Percentiles rank a stretch among this genome's conserved stretches.
phyloP scores from a whole-genome alignment of 2,888 invertebrate genomes.

The Coecobrya sp. region DNA sequence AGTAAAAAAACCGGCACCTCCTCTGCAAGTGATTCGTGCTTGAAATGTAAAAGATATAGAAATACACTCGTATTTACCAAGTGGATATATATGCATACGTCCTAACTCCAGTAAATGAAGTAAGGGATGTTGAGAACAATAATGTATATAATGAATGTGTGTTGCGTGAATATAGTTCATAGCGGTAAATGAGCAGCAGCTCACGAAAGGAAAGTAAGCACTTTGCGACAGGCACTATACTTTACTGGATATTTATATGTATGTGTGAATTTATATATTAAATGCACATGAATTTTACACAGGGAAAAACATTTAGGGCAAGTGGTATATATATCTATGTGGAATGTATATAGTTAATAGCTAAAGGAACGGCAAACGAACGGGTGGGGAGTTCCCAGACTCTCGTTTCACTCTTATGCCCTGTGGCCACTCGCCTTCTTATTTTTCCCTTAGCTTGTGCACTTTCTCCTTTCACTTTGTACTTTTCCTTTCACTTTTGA shows the following conservation, averaged over 20 bases:
- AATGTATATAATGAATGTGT: conserved; percentile 44
- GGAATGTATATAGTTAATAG: neutral
- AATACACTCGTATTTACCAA: neutral
- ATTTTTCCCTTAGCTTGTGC: conserved; percentile 70
- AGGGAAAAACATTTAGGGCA: neutral
- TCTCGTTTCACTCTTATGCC: conserved; percentile 69
- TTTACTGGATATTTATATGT: neutral
- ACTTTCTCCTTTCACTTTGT: conserved; percentile 70
- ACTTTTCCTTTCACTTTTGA: conserved; percentile 70
- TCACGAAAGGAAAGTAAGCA: conserved; percentile 38
- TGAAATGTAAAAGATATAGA: conserved; percentile 9
- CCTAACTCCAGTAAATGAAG: neutral
- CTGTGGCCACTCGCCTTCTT: conserved; percentile 73
- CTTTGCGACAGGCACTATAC: neutral
- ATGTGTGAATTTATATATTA: conserved; percentile 8
- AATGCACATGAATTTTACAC: neutral
- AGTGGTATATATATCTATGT: neutral
- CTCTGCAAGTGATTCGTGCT: conserved; percentile 37
- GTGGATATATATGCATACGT: neutral
- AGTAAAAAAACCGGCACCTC: conserved; percentile 39
- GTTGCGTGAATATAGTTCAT: conserved; percentile 61
- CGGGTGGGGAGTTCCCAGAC: conserved; percentile 75
- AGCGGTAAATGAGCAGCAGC: conserved; percentile 52
- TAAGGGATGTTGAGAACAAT: neutral
- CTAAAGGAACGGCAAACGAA: conserved; percentile 47